Evolutionary conservation across 1,140 invertebrate species (phyloP).

Genomic region (Penaeus vannamei): DNA sequence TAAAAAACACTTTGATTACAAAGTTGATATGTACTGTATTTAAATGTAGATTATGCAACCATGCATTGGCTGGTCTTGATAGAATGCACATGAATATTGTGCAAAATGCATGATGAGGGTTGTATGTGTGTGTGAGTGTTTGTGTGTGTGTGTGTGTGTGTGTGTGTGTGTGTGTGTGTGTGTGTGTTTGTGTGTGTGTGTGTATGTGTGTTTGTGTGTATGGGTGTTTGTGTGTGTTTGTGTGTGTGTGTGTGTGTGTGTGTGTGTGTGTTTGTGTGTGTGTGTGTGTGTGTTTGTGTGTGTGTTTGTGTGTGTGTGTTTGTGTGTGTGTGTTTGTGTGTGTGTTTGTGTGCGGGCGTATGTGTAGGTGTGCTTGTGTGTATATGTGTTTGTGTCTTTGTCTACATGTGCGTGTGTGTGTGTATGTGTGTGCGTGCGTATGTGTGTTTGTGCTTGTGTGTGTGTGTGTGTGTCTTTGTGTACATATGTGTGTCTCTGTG

Average conservation of each 20-base stretch:
- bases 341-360: neutral
- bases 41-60: too few relatives aligned
- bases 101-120: too few relatives aligned
- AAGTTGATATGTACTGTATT: too few relatives aligned
- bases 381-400: neutral
- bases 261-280: neutral
- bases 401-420: too few relatives aligned
- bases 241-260: slow-evolving; percentile 10
- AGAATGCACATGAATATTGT: too few relatives aligned
- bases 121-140: too few relatives aligned
- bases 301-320: neutral
- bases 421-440: too few relatives aligned
- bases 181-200: neutral
- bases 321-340: neutral
- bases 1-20: too few relatives aligned
- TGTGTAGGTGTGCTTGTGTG: neutral
- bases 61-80: too few relatives aligned
- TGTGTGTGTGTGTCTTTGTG: too few relatives aligned
- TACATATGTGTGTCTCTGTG: neutral
- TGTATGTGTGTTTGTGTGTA: neutral
- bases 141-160: neutral
- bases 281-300: neutral
- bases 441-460: too few relatives aligned
- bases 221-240: neutral
- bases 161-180: slow-evolving; percentile 13